Conservation (phyloP, 2,888 invertebrate species). For the Kuschelorhynchus macadamiae region DNA sequence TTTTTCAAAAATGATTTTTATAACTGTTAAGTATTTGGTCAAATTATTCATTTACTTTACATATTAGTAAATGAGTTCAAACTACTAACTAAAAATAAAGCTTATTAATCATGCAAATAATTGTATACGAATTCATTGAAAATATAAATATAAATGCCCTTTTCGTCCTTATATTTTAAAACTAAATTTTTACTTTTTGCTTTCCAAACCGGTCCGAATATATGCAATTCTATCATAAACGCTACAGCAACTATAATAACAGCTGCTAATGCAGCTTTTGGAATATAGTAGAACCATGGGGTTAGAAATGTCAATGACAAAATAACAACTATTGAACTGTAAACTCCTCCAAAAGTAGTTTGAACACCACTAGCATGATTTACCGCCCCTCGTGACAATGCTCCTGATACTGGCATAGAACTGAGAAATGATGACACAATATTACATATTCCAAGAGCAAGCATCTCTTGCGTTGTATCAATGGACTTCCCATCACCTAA, state of each 20-base stretch:
- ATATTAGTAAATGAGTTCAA: too few species aligned
- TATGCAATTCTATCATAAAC: constrained; percentile 77
- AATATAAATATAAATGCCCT: too few species aligned
- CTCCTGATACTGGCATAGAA: constrained; percentile 78
- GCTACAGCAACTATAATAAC: constrained; percentile 82
- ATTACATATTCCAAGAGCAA: constrained; percentile 77
- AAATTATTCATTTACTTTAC: too few species aligned
- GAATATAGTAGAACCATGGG: constrained; percentile 76
- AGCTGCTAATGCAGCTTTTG: constrained; percentile 77
- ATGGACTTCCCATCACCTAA: constrained; percentile 74
- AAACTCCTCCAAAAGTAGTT: constrained; percentile 78
- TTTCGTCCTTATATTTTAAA: too few species aligned
- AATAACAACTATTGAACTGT: constrained; percentile 73
- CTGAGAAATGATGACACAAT: constrained; percentile 78
- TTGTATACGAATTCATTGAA: too few species aligned
- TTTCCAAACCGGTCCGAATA: constrained; percentile 76
- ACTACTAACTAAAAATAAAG: too few species aligned
- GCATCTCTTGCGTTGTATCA: constrained; percentile 80
- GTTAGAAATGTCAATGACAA: constrained; percentile 75
- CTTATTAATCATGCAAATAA: too few species aligned
- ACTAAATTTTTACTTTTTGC: constrained; percentile 78
- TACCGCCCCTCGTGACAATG: constrained; percentile 77
- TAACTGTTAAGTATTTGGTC: too few species aligned
- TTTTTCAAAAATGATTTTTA: too few species aligned
- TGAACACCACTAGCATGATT: constrained; percentile 80